A percentile compares a stretch with the other conserved stretches of the same genome.
Evolutionary conservation across 2,797 vertebrate genomes (phyloP).

Genomic region (Poeciliopsis presidionis): DNA sequence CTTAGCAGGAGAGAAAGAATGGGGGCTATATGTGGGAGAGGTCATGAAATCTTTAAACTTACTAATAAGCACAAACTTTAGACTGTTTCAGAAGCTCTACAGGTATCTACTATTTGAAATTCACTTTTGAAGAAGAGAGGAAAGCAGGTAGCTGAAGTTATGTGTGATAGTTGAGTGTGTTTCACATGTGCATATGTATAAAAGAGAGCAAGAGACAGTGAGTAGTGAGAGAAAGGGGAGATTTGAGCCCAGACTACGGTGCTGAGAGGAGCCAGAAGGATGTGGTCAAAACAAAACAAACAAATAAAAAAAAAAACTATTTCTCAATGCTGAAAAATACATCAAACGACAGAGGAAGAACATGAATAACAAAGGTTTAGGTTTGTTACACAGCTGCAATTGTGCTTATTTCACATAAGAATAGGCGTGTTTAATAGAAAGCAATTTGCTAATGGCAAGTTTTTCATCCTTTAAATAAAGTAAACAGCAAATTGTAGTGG

Average conservation of each 20-base stretch:
- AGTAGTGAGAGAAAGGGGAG: slow-evolving; percentile 21
- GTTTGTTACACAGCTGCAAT: not conserved
- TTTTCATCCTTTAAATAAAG: not conserved
- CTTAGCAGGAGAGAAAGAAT: slow-evolving; percentile 11
- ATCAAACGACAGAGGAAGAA: slow-evolving; percentile 33
- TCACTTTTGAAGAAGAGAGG: slow-evolving; percentile 65
- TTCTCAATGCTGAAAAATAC: slow-evolving; percentile 38
- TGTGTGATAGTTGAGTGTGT: slow-evolving; percentile 49
- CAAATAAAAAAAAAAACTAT: not conserved
- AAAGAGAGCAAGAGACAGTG: slow-evolving; percentile 24
- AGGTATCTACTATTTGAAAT: slow-evolving; percentile 55
- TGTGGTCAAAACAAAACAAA: slow-evolving; percentile 94
- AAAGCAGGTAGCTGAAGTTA: slow-evolving; percentile 58
- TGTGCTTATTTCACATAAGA: not conserved
- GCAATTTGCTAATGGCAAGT: not conserved
- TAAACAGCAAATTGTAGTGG: not conserved
- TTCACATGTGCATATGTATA: slow-evolving; percentile 10
- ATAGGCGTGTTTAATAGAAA: not conserved
- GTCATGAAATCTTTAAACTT: slow-evolving; percentile 82
- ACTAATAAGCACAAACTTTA: slow-evolving; percentile 80
- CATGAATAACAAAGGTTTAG: not conserved
- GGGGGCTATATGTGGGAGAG: slow-evolving; percentile 31
- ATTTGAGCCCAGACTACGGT: slow-evolving; percentile 79
- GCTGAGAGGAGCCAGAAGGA: slow-evolving; percentile 91
- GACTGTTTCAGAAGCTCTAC: slow-evolving; percentile 49